phyloP scores from a whole-genome alignment of 2,113 vertebrate species.

The Tragulus kanchil region DNA sequence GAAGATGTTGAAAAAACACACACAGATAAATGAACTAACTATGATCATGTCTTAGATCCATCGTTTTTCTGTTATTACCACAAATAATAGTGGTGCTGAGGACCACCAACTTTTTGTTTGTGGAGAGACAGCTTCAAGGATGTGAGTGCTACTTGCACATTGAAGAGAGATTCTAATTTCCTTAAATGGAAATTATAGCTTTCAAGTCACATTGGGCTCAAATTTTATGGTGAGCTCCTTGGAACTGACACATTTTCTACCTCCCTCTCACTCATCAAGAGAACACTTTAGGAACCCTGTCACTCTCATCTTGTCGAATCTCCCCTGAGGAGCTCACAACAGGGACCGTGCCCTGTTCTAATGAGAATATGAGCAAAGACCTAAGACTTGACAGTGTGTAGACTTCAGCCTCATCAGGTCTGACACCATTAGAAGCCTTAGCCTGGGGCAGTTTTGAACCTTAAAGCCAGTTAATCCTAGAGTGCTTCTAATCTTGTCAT shows the following conservation, averaged over 20 bases:
- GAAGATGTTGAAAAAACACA: not conserved
- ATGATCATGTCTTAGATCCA: not conserved
- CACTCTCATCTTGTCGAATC: not conserved
- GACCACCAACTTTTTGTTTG: not conserved
- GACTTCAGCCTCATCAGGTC: not conserved
- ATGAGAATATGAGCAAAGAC: not conserved
- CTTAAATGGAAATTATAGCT: not conserved
- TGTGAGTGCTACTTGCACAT: not conserved
- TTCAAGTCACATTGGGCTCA: not conserved
- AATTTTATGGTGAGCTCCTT: not conserved
- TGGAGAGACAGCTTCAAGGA: not conserved
- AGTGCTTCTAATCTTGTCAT: not conserved
- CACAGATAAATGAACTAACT: not conserved
- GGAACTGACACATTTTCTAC: not conserved
- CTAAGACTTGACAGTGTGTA: not conserved
- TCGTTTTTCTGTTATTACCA: not conserved
- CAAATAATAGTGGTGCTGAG: not conserved
- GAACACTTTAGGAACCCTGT: not conserved
- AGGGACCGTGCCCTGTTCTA: not conserved
- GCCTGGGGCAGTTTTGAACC: not conserved
- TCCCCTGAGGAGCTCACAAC: not conserved
- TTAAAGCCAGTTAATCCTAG: not conserved
- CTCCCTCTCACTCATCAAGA: not conserved
- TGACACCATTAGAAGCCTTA: not conserved
- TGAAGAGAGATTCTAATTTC: constrained; percentile 1